Conservation (phyloP, 2,113 vertebrate genomes). For the Formicarius rufipectus region DNA sequence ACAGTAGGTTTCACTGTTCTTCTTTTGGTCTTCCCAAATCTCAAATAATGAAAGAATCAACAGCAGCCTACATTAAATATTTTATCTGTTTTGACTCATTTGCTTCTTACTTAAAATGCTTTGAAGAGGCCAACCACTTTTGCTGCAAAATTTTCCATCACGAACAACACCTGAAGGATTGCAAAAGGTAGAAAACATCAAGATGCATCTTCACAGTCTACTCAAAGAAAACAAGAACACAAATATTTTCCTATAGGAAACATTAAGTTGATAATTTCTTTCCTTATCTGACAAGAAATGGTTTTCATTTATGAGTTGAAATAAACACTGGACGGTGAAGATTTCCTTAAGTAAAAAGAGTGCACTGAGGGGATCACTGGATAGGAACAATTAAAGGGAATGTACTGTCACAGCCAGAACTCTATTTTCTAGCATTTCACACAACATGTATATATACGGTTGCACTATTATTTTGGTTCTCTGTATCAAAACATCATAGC, state of each 20-base stretch:
- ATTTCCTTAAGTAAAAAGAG: neutral
- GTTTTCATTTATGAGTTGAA: neutral
- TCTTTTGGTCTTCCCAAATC: neutral
- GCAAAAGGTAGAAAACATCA: neutral
- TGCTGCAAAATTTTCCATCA: neutral
- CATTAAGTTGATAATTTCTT: neutral
- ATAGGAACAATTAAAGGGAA: neutral
- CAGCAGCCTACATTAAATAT: neutral
- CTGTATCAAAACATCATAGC: neutral
- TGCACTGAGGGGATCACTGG: neutral
- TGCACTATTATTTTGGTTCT: neutral
- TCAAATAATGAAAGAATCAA: neutral
- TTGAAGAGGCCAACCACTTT: neutral
- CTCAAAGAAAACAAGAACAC: neutral
- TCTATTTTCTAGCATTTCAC: neutral
- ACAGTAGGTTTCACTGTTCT: neutral
- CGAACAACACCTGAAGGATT: neutral
- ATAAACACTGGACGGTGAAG: neutral
- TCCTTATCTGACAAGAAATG: neutral
- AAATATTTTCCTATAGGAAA: constrained; percentile 11
- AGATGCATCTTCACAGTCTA: neutral
- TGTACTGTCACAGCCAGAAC: neutral
- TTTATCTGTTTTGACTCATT: neutral
- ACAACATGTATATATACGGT: accelerated
- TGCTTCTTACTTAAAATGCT: neutral